These are phyloP conservation scores for Meloidogyne chitwoodi DNA, from an alignment of 1,140 invertebrate species.

Conservation along the genomic window DNA sequence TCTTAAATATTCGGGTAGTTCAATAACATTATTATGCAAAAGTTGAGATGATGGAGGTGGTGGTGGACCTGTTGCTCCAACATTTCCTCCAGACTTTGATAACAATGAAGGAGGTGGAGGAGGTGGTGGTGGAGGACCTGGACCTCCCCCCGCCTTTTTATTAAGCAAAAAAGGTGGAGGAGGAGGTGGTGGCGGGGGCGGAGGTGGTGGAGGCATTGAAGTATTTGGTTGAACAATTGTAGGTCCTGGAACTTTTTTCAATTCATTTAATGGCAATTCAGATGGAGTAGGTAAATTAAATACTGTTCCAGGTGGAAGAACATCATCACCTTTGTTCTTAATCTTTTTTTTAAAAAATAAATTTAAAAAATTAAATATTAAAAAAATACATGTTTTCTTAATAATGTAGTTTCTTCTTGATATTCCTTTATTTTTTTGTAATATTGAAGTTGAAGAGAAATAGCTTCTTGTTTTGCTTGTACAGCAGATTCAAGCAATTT, in stretches of 20 bases:
- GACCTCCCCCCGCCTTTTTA: background rate
- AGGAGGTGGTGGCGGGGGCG: slow-evolving; percentile 24
- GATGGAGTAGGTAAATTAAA: slow-evolving; percentile 26
- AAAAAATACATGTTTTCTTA: slow-evolving; percentile 29
- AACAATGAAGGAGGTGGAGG: slow-evolving; percentile 19
- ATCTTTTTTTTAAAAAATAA: slow-evolving; percentile 27
- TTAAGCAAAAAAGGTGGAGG: background rate
- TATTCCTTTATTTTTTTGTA: slow-evolving; percentile 37
- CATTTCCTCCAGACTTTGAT: background rate
- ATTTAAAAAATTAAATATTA: background rate
- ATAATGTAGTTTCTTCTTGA: slow-evolving; percentile 19
- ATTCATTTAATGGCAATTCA: slow-evolving; percentile 18
- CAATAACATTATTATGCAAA: slow-evolving; percentile 3
- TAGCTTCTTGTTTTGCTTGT: slow-evolving; percentile 29
- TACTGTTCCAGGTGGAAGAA: slow-evolving; percentile 18
- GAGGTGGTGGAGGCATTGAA: slow-evolving; percentile 34
- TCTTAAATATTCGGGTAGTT: slow-evolving; percentile 32
- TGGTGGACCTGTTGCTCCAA: background rate
- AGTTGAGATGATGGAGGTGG: slow-evolving; percentile 9
- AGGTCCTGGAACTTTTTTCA: background rate
- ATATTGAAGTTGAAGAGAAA: slow-evolving; percentile 28
- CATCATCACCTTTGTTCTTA: background rate
- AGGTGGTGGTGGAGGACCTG: slow-evolving; percentile 11
- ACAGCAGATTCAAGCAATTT: slow-evolving; percentile 24
- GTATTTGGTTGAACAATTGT: background rate